Base-by-base conservation (phyloP, 2,797 vertebrate species). In the Eulemur albifrons region DNA sequence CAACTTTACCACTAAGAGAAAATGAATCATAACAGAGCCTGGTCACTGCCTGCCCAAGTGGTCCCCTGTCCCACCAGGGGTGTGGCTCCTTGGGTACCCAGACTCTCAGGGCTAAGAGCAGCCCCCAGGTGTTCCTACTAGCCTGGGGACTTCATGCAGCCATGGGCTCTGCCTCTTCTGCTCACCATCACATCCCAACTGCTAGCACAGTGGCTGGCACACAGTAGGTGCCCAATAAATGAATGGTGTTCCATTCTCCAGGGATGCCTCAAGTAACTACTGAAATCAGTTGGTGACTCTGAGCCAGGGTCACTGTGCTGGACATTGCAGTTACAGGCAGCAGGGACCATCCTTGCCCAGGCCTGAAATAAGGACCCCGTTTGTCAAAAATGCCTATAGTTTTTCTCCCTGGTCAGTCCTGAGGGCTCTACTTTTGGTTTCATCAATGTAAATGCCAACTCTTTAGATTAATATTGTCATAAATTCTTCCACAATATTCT, bases 361-460 rank as follows among this genome's bases (percentile, higher is more conserved):
- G 43, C 61, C 73, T 7, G 3, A 80, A 88, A 52, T 87, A 75
- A 92, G 17, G 67, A 70, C 45, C 13, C n/a, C 35, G 5, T 76
- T 89, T 35, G 30, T 77, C 65, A 87, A 67, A 95, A 63, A 72
- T 4, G 54, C 48, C 30, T 43, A 43, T 1, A 12, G 30, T 50
- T 57, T 48, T 59, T 81, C 30, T 48, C 17, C 14, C 27, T 14
- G 7, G 17, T 67, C n/a, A 40, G 40, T 79, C 32, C 40, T 38
- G 14, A 96, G 43, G 38, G 21, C 20, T n/a, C 52, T 81, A 30
- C n/a, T 83, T 97, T 50, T 77, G 54, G 54, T 73, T 91, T 94
- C 35, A 88, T 50, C 32, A 54, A 8, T 75, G 18, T 4, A 95
- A 92, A 90, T 69, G 5, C 27, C 73, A 84, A 82, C 50, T 88